These are phyloP conservation scores for Drepana arcuata DNA, from an alignment of 1,140 invertebrate genomes.

Conservation along the genomic window DNA sequence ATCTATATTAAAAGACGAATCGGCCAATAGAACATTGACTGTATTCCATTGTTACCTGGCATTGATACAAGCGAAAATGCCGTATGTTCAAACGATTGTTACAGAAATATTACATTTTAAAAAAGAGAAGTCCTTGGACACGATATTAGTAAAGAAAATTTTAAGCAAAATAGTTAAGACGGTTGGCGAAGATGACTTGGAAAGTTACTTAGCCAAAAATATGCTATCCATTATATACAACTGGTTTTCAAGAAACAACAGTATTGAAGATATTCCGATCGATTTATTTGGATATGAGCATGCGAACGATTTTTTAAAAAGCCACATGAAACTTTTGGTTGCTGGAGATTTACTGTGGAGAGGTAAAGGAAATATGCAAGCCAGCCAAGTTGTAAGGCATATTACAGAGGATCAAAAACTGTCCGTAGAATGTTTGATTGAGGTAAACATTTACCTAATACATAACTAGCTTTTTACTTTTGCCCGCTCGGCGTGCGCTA, in stretches of 20 bases:
- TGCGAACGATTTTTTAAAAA: conserved; percentile 25
- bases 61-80: conserved; percentile 28
- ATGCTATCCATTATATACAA: conserved; percentile 32
- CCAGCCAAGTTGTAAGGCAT: conserved; percentile 26
- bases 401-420: conserved; percentile 12
- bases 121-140: conserved; percentile 36
- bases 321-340: conserved; percentile 37
- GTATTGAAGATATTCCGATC: conserved; percentile 34
- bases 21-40: conserved; percentile 46
- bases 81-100: conserved; percentile 27
- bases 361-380: conserved; percentile 28
- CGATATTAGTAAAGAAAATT: conserved; percentile 32
- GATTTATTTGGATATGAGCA: conserved; percentile 32
- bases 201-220: conserved; percentile 34
- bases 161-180: conserved; percentile 29
- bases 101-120: conserved; percentile 29
- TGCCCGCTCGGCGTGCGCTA: too few relatives aligned
- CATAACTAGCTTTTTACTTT: too few relatives aligned
- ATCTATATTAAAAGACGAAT: conserved; percentile 48
- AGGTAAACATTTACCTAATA: conserved; percentile 35
- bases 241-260: conserved; percentile 36
- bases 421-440: conserved; percentile 26
- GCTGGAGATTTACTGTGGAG: conserved; percentile 42
- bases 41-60: conserved; percentile 41
- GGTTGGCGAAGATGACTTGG: conserved; percentile 18